phyloP scores from a whole-genome alignment of 2,888 invertebrate species.

The Platerodrilus igneus region DNA sequence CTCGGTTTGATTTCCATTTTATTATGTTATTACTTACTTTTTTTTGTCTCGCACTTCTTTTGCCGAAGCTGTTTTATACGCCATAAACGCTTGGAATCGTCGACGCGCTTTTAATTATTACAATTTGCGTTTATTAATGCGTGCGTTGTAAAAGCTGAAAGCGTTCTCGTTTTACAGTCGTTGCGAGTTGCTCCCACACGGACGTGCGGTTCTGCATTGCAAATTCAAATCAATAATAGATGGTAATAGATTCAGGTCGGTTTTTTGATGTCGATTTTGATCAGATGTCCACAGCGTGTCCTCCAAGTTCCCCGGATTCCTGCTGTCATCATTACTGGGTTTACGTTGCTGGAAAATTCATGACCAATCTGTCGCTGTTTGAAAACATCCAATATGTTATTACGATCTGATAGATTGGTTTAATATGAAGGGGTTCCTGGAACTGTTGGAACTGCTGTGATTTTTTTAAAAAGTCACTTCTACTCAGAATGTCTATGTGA shows the following conservation, averaged over 20 bases:
- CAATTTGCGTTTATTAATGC: too few species aligned
- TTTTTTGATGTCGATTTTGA: conserved; percentile 41
- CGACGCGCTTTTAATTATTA: too few species aligned
- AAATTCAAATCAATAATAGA: conserved; percentile 32
- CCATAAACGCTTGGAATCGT: too few species aligned
- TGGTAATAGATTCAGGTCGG: conserved; percentile 39
- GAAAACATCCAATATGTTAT: too few species aligned
- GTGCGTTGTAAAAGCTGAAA: too few species aligned
- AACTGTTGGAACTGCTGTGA: too few species aligned
- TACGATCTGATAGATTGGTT: too few species aligned
- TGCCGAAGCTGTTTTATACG: too few species aligned
- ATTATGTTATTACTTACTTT: conserved; percentile 22
- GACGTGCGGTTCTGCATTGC: conserved; percentile 21
- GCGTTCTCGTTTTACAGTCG: background rate
- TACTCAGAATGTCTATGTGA: too few species aligned
- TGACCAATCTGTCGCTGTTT: conserved; percentile 33
- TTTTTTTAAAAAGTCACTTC: too few species aligned
- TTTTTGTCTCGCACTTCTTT: too few species aligned
- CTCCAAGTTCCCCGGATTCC: conserved; percentile 25
- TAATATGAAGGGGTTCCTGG: too few species aligned
- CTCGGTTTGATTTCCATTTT: conserved; percentile 25
- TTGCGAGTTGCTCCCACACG: conserved; percentile 1
- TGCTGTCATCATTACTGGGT: conserved; percentile 29
- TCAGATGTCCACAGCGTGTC: conserved; percentile 40
- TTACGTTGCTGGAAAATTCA: conserved; percentile 35